Percentiles rank a stretch among this genome's conserved stretches.
phyloP scores from a whole-genome alignment of 2,888 invertebrate species.

The Papilio elwesi region DNA sequence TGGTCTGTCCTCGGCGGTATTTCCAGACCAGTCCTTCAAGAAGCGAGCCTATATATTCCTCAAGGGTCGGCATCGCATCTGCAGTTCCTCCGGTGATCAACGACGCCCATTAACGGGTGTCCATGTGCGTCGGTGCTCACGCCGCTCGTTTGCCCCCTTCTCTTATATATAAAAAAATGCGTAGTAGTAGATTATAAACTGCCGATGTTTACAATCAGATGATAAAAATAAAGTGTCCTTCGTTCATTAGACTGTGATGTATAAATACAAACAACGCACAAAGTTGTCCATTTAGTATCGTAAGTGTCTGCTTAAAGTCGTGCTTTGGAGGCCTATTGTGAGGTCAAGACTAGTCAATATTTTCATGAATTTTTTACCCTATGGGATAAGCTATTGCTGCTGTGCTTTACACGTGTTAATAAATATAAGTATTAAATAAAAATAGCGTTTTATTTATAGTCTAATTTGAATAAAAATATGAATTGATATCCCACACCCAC shows the following conservation, averaged over 20 bases:
- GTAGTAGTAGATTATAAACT: not conserved
- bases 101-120: too few relatives aligned
- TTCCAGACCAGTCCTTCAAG: too few relatives aligned
- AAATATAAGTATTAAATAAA: constrained; percentile 61
- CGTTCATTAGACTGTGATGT: constrained; percentile 35
- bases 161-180: too few relatives aligned
- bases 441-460: constrained; percentile 48
- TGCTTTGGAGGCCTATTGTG: constrained; percentile 32
- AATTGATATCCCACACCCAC: too few relatives aligned
- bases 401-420: constrained; percentile 56
- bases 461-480: constrained; percentile 4
- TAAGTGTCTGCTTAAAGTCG: constrained; percentile 31
- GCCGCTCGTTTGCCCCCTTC: too few relatives aligned
- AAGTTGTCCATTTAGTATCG: constrained; percentile 24
- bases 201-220: constrained; percentile 8
- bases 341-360: constrained; percentile 59
- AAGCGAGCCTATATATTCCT: too few relatives aligned
- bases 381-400: constrained; percentile 44
- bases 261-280: constrained; percentile 27
- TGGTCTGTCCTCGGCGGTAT: too few relatives aligned
- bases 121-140: too few relatives aligned
- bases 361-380: constrained; percentile 47
- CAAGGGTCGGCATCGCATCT: too few relatives aligned
- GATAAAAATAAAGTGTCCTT: constrained; percentile 37
- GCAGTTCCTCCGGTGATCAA: too few relatives aligned